Evolutionary conservation across 1,140 invertebrate species (phyloP).

Genomic region (Pseudoatta argentina): DNA sequence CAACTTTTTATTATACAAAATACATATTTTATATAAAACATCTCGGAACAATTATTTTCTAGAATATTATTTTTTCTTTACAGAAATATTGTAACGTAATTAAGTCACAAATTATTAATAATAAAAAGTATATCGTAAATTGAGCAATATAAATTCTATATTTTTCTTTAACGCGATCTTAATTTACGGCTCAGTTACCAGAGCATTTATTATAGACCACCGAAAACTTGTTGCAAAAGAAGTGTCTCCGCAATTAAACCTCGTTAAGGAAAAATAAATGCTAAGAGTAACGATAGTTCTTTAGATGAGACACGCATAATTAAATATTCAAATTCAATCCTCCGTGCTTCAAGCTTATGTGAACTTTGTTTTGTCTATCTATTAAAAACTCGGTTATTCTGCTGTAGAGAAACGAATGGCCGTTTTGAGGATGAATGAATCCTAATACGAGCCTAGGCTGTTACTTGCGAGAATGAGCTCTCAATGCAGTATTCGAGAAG

Average conservation of each 20-base stretch:
- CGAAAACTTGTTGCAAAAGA: neutral
- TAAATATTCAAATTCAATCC: slow-evolving; percentile 29
- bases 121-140: neutral
- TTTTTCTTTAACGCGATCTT: neutral
- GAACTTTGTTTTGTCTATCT: neutral
- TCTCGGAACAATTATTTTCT: neutral
- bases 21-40: neutral
- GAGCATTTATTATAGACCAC: neutral
- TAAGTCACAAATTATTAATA: slow-evolving; percentile 5
- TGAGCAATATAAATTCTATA: neutral
- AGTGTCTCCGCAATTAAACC: neutral
- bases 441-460: neutral
- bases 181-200: neutral
- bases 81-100: neutral
- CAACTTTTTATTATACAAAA: slow-evolving; percentile 54
- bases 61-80: neutral
- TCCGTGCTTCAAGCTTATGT: neutral
- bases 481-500: neutral
- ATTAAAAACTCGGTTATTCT: neutral
- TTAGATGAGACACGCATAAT: slow-evolving; percentile 22
- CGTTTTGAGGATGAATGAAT: slow-evolving; percentile 10
- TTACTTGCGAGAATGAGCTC: neutral
- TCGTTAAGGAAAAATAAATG: slow-evolving; percentile 6
- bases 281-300: neutral
- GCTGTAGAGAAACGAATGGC: neutral